Evolutionary conservation across 2,888 invertebrate species (phyloP).

Genomic region (Coleophora flavipennella): DNA sequence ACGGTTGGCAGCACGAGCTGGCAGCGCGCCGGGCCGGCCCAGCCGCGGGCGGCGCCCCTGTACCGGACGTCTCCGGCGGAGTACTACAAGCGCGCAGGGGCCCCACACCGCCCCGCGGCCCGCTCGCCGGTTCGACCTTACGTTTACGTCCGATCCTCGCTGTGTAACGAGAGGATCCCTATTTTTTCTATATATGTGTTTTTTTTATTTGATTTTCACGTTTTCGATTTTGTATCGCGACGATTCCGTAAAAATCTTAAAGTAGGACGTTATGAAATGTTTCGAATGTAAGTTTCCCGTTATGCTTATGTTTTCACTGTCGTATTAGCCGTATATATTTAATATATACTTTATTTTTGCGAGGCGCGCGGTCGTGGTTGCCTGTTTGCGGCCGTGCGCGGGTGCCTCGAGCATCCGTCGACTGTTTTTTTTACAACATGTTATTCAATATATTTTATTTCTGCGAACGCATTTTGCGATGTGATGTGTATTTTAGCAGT

Average conservation of each 20-base stretch:
- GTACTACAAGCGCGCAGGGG: slow-evolving; percentile 68
- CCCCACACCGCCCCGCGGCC: slow-evolving; percentile 32
- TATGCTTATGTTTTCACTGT: slow-evolving; percentile 69
- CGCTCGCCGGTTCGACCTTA: slow-evolving; percentile 41
- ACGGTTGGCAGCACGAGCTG: slow-evolving; percentile 41
- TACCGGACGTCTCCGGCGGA: slow-evolving; percentile 44
- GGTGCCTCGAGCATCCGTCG: slow-evolving; percentile 49
- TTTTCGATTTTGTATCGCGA: slow-evolving; percentile 72
- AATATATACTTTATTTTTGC: slow-evolving; percentile 58
- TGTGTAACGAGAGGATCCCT: slow-evolving; percentile 50
- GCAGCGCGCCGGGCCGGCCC: slow-evolving; percentile 38
- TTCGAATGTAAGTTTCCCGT: slow-evolving; percentile 73
- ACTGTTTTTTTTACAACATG: slow-evolving; percentile 72
- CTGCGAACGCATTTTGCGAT: slow-evolving; percentile 86
- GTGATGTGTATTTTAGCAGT: slow-evolving; percentile 75
- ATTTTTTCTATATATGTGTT: slow-evolving; percentile 68
- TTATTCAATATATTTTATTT: slow-evolving; percentile 84
- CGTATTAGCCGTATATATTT: slow-evolving; percentile 65
- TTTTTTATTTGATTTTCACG: slow-evolving; percentile 71
- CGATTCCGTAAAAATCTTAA: slow-evolving; percentile 72
- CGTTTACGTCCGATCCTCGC: slow-evolving; percentile 52
- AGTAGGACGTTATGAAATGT: slow-evolving; percentile 74
- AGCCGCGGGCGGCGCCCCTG: slow-evolving; percentile 12
- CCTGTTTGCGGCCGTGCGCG: slow-evolving; percentile 66
- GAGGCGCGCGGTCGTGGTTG: slow-evolving; percentile 63